Conservation (phyloP, 2,797 vertebrate species). For the Chelidonichthys spinosus region DNA sequence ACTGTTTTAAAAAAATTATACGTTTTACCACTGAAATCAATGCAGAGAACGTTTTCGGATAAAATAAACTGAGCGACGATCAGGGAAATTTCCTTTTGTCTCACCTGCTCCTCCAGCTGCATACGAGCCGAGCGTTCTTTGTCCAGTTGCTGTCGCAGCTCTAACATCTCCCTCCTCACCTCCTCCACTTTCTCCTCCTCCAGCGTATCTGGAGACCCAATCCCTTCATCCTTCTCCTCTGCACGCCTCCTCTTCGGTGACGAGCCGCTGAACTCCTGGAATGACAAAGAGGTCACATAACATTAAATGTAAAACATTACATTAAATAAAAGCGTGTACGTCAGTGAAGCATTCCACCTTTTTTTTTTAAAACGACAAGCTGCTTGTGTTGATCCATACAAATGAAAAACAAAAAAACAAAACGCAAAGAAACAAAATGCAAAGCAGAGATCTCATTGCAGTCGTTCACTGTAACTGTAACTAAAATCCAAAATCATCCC, state of each 20-base stretch:
- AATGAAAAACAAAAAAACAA: background rate
- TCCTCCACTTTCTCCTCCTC: constrained; percentile 80
- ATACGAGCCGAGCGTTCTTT: constrained; percentile 82
- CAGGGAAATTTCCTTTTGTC: background rate
- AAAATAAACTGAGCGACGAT: background rate
- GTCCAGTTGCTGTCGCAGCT: constrained; percentile 78
- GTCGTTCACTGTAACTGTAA: too few relatives aligned
- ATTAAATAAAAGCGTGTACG: background rate
- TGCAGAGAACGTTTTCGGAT: background rate
- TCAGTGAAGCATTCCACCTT: background rate
- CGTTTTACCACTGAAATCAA: too few relatives aligned
- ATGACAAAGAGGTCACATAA: background rate
- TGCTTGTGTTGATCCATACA: background rate
- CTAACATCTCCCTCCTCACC: constrained; percentile 75
- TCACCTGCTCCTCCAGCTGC: constrained; percentile 81
- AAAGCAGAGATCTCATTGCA: too few relatives aligned
- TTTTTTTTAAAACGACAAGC: background rate
- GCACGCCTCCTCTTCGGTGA: constrained; percentile 88
- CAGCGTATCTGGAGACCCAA: constrained; percentile 84
- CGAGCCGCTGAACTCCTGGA: constrained; percentile 91
- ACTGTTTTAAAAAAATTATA: too few relatives aligned
- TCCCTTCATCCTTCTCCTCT: constrained; percentile 94
- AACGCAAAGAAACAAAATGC: too few relatives aligned
- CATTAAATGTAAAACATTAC: background rate
- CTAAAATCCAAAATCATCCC: too few relatives aligned